Evolutionary conservation across 1,140 invertebrate genomes (phyloP).

Genomic region (Calycopis cecrops): DNA sequence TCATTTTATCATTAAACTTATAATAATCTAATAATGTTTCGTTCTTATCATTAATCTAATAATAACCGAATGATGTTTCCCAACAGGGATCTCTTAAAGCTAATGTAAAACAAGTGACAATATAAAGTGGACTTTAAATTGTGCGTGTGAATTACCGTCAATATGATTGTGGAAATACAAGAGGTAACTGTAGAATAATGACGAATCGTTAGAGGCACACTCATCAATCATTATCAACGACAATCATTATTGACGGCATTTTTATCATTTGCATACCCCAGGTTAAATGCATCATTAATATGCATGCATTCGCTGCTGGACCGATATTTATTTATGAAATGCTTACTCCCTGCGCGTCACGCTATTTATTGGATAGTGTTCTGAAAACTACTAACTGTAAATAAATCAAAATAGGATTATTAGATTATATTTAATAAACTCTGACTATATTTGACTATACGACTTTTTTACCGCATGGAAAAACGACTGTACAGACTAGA

Average conservation of each 20-base stretch:
- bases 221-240: conserved; percentile 8
- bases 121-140: conserved; percentile 36
- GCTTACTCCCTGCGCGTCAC: too few relatives aligned
- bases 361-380: too few relatives aligned
- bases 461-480: too few relatives aligned
- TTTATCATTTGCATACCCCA: conserved; percentile 7
- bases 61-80: neutral
- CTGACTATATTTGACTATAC: too few relatives aligned
- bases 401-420: too few relatives aligned
- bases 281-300: too few relatives aligned
- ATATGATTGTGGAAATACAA: conserved; percentile 71
- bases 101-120: conserved; percentile 24
- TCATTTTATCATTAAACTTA: too few relatives aligned
- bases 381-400: too few relatives aligned
- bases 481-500: too few relatives aligned
- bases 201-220: neutral
- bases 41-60: neutral
- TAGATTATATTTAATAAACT: too few relatives aligned
- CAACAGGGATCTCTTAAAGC: neutral
- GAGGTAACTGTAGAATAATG: conserved; percentile 48
- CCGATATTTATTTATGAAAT: neutral
- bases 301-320: too few relatives aligned
- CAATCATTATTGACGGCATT: conserved; percentile 16
- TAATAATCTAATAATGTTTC: too few relatives aligned
- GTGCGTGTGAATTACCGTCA: conserved; percentile 35